phyloP scores from a whole-genome alignment of 2,797 vertebrate species.

The Typhlichthys eigenmanni region DNA sequence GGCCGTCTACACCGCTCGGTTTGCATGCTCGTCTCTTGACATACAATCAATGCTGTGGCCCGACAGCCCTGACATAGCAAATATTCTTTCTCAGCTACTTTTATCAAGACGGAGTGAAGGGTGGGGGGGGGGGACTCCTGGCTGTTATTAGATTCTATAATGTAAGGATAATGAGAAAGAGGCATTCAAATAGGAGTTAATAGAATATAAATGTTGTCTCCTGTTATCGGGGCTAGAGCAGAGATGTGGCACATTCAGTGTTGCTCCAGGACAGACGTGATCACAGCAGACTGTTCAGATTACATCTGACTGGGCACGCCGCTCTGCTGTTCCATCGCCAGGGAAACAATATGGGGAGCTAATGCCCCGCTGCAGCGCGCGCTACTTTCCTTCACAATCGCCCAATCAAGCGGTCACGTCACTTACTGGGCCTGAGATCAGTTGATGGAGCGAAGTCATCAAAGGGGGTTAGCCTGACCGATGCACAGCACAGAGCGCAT shows the following conservation, averaged over 20 bases:
- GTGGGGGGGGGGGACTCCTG: neutral
- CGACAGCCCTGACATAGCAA: slow-evolving; percentile 21
- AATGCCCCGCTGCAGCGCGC: slow-evolving; percentile 17
- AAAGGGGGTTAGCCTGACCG: no score
- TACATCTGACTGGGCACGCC: slow-evolving; percentile 43
- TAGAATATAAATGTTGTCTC: slow-evolving; percentile 29
- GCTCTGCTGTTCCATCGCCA: slow-evolving; percentile 32
- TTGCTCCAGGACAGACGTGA: slow-evolving; percentile 38
- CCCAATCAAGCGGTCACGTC: slow-evolving; percentile 27
- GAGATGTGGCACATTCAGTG: slow-evolving; percentile 29
- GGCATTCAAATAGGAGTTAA: slow-evolving; percentile 35
- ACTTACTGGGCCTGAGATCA: slow-evolving; percentile 1
- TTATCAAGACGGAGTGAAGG: slow-evolving; percentile 13
- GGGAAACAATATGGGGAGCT: slow-evolving; percentile 40
- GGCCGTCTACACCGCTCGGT: slow-evolving; percentile 23
- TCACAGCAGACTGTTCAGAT: slow-evolving; percentile 50
- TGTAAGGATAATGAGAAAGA: slow-evolving; percentile 39
- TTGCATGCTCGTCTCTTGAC: slow-evolving; percentile 27
- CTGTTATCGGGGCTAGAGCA: slow-evolving; percentile 26
- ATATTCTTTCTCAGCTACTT: neutral
- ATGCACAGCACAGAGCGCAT: slow-evolving; percentile 3
- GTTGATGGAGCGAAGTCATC: neutral
- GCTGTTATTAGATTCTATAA: slow-evolving; percentile 26
- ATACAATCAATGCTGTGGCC: slow-evolving; percentile 16
- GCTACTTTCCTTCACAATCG: slow-evolving; percentile 28